Evolutionary conservation across 2,797 vertebrate species (phyloP).

Genomic region (Yasuhikotakia modesta): DNA sequence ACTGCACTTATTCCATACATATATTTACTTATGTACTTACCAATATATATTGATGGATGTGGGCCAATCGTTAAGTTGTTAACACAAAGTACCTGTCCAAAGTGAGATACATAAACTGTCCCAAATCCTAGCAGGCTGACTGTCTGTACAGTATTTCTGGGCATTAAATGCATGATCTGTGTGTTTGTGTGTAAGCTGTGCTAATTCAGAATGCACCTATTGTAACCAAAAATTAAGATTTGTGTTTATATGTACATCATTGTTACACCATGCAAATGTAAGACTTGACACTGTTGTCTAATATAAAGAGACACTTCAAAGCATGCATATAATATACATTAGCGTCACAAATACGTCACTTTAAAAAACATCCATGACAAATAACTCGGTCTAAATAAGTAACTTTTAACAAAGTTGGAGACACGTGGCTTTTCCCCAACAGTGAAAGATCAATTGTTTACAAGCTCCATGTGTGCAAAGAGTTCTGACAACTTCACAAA

Average conservation of each 20-base stretch:
- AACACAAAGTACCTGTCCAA: too few relatives aligned
- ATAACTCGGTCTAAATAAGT: slow-evolving; percentile 10
- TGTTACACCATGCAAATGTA: not conserved
- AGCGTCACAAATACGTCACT: not conserved
- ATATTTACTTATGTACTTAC: too few relatives aligned
- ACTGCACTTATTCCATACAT: too few relatives aligned
- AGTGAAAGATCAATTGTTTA: slow-evolving; percentile 50
- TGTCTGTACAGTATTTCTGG: not conserved
- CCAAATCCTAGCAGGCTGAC: not conserved
- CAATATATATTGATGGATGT: not conserved
- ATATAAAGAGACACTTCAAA: not conserved
- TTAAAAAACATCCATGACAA: not conserved
- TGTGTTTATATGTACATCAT: not conserved
- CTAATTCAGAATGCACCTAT: not conserved
- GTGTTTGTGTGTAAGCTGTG: too few relatives aligned
- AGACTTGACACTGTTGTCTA: not conserved
- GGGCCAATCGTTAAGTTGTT: not conserved
- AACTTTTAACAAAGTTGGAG: slow-evolving; percentile 35
- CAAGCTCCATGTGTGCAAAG: slow-evolving; percentile 20
- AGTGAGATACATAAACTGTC: not conserved
- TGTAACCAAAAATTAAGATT: not conserved
- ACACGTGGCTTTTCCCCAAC: slow-evolving; percentile 48
- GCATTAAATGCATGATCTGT: not conserved
- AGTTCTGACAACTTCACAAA: not conserved
- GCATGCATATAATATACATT: too few relatives aligned